These are phyloP conservation scores for Idaea aversata DNA, from an alignment of 2,888 invertebrate species.

Conservation along the genomic window DNA sequence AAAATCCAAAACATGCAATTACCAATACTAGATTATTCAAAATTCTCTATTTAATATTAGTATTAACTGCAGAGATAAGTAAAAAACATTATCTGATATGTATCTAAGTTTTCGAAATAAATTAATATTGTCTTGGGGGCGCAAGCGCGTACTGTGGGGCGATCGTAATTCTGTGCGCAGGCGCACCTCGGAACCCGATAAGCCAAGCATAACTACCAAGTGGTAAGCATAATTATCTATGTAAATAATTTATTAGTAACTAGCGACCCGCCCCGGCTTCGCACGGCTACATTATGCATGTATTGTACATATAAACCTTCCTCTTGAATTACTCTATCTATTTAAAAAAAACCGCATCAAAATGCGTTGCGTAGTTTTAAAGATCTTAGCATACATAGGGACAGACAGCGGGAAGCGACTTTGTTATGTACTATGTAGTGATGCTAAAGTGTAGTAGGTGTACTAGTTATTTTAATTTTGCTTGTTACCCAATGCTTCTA, in stretches of 20 bases:
- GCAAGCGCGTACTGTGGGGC: slow-evolving; percentile 13
- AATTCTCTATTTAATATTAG: neutral
- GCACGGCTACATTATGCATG: too few relatives aligned
- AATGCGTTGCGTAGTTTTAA: too few relatives aligned
- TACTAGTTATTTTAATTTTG: neutral
- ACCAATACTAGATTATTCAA: neutral
- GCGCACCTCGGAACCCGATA: slow-evolving; percentile 23
- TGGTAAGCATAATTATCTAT: neutral
- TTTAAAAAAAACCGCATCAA: too few relatives aligned
- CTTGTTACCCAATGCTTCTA: neutral
- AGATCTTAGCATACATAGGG: too few relatives aligned
- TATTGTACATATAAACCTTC: too few relatives aligned
- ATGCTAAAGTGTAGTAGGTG: neutral
- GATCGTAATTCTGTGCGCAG: slow-evolving; percentile 23
- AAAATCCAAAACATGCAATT: neutral
- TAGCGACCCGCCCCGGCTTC: too few relatives aligned
- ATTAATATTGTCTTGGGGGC: slow-evolving; percentile 21
- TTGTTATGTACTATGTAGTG: too few relatives aligned
- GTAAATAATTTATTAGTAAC: neutral
- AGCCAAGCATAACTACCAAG: slow-evolving; percentile 5
- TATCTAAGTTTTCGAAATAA: slow-evolving; percentile 16
- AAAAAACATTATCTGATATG: slow-evolving; percentile 10
- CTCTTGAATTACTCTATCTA: too few relatives aligned
- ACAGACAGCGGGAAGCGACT: too few relatives aligned
- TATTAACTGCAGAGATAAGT: neutral